These are phyloP conservation scores for Acrobasis repandana DNA, from an alignment of 2,888 invertebrate species.

Conservation along the genomic window DNA sequence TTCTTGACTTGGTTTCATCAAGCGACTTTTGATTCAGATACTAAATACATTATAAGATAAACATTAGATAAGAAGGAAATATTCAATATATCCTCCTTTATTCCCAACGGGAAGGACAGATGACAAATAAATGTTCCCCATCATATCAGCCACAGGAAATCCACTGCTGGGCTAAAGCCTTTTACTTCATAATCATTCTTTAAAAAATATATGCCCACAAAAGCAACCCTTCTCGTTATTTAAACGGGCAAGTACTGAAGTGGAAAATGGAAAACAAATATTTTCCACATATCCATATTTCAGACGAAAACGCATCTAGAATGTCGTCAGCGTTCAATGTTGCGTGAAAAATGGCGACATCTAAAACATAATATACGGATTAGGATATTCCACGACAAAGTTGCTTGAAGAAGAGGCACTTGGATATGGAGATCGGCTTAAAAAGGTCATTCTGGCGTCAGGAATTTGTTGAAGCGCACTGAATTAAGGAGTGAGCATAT, in stretches of 20 bases:
- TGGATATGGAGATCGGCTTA: conserved; percentile 17
- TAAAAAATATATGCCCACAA: neutral
- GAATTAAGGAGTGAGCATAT: neutral
- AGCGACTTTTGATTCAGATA: too few species aligned
- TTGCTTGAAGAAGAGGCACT: conserved; percentile 19
- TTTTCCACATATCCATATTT: conserved; percentile 5
- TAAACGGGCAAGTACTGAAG: neutral
- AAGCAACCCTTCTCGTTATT: conserved; percentile 9
- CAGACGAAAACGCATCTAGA: conserved; percentile 11
- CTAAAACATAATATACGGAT: conserved; percentile 18
- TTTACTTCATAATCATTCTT: too few species aligned
- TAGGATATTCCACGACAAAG: conserved; percentile 15
- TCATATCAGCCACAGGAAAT: too few species aligned
- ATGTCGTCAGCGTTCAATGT: conserved; percentile 16
- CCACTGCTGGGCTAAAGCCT: too few species aligned
- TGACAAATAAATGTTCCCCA: too few species aligned
- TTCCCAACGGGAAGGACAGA: too few species aligned
- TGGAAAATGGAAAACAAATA: conserved; percentile 15
- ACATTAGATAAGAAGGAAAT: too few species aligned
- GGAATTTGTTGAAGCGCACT: conserved; percentile 19
- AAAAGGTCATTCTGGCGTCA: conserved; percentile 22
- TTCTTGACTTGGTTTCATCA: too few species aligned
- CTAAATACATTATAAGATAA: too few species aligned
- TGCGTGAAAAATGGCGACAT: conserved; percentile 15
- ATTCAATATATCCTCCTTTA: too few species aligned